A percentile compares a stretch with the other conserved stretches of the same genome.
Conservation (phyloP, 2,113 vertebrate species). For the Bujurquina vittata region DNA sequence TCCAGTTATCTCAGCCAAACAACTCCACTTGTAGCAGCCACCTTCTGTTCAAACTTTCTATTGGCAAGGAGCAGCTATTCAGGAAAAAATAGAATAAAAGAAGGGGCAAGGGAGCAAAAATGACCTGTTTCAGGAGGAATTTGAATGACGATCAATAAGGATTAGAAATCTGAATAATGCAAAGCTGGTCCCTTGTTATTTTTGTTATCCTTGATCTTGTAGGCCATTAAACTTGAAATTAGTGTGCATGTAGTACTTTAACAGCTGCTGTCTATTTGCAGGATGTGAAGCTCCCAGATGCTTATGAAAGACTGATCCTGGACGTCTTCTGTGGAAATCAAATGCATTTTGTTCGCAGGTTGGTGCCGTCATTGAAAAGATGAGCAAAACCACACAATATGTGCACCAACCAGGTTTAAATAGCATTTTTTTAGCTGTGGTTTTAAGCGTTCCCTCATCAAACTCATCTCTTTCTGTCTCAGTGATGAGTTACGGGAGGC, state of each 20-base stretch:
- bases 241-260: neutral
- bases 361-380: neutral
- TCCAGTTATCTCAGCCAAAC: neutral
- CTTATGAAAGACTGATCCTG: slow-evolving; percentile 89
- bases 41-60: neutral
- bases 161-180: too few species aligned
- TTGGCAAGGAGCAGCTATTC: neutral
- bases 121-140: too few species aligned
- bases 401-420: neutral
- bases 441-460: neutral
- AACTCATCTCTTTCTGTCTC: slow-evolving; percentile 4
- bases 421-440: neutral
- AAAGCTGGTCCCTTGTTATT: neutral
- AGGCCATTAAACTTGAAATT: neutral
- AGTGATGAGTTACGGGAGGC: slow-evolving; percentile 91
- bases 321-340: slow-evolving; percentile 91
- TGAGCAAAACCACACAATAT: fast-evolving
- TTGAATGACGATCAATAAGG: too few species aligned
- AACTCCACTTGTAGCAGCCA: neutral
- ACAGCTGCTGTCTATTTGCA: slow-evolving; percentile 40
- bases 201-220: neutral
- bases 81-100: too few species aligned
- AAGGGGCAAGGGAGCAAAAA: too few species aligned
- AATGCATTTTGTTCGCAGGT: slow-evolving; percentile 93
- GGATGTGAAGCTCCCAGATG: slow-evolving; percentile 89